Evolutionary conservation across 2,888 invertebrate genomes (phyloP).

Genomic region (Philaethria dido): DNA sequence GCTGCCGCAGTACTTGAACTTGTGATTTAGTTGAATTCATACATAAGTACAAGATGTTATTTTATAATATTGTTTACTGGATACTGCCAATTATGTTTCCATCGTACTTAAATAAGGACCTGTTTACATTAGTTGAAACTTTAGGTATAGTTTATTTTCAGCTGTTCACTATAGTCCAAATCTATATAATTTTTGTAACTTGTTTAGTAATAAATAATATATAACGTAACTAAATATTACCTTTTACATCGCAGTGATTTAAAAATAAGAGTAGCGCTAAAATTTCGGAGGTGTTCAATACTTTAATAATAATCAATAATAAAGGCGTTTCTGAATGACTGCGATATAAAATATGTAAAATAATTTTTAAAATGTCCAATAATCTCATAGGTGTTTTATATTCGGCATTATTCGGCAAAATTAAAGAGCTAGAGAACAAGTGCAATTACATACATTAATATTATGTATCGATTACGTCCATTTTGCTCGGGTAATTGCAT

Average conservation of each 20-base stretch:
- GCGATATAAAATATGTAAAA: constrained; percentile 39
- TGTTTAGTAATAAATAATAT: constrained; percentile 21
- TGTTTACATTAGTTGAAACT: constrained; percentile 30
- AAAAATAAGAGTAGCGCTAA: constrained; percentile 35
- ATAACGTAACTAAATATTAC: constrained; percentile 35
- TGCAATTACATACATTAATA: constrained; percentile 73
- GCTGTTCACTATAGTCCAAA: constrained; percentile 36
- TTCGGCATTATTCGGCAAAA: constrained; percentile 56
- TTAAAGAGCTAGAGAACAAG: constrained; percentile 66
- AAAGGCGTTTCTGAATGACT: constrained; percentile 40
- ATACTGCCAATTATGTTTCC: constrained; percentile 38
- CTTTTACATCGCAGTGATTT: constrained; percentile 44
- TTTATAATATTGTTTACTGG: constrained; percentile 40
- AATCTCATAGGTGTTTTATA: constrained; percentile 50
- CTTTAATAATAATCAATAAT: constrained; percentile 41
- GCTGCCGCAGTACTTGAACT: constrained; percentile 60
- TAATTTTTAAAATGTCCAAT: constrained; percentile 47
- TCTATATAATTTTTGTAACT: constrained; percentile 33
- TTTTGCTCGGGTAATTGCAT: constrained; percentile 67
- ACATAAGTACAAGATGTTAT: constrained; percentile 77
- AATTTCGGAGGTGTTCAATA: constrained; percentile 44
- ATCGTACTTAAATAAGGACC: constrained; percentile 26
- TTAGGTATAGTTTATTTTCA: constrained; percentile 35
- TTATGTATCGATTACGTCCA: constrained; percentile 70
- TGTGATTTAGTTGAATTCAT: constrained; percentile 79